phyloP scores from a whole-genome alignment of 2,113 vertebrate species.

The Corythornis vintsioides region DNA sequence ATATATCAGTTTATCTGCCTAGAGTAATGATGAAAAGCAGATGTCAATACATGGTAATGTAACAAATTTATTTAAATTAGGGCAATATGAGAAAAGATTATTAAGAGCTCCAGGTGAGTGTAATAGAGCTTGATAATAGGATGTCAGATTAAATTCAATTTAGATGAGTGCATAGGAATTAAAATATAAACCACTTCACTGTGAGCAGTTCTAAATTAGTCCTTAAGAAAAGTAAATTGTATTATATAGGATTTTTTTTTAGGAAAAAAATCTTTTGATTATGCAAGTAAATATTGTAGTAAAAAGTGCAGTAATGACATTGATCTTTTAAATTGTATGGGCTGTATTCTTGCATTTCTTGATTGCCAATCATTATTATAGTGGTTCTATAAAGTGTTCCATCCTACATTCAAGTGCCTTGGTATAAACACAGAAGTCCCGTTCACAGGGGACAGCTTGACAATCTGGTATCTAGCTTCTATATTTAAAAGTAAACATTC shows the following conservation, averaged over 20 bases:
- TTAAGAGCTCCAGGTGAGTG: not conserved
- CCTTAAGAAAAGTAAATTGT: not conserved
- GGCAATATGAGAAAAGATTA: slow-evolving; percentile 12
- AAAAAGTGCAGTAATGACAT: not conserved
- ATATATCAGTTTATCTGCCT: not conserved
- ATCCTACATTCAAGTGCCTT: not conserved
- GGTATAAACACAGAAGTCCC: not conserved
- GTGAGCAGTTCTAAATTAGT: not conserved
- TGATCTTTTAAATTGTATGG: not conserved
- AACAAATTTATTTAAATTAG: slow-evolving; percentile 16
- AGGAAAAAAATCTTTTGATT: not conserved
- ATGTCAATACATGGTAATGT: not conserved
- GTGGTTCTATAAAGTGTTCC: not conserved
- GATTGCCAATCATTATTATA: not conserved
- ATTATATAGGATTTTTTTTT: slow-evolving; percentile 4
- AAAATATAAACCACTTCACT: slow-evolving; percentile 19
- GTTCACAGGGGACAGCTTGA: not conserved
- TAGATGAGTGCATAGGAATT: slow-evolving; percentile 30
- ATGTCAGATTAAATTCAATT: slow-evolving; percentile 62
- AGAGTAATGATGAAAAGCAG: not conserved
- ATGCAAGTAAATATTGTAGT: not conserved
- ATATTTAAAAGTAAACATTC: not conserved
- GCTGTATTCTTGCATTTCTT: not conserved
- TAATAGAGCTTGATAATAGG: slow-evolving; percentile 44
- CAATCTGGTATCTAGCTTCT: not conserved